Base-by-base conservation (phyloP, 1,140 invertebrate genomes). In the Tyrophagus putrescentiae region DNA sequence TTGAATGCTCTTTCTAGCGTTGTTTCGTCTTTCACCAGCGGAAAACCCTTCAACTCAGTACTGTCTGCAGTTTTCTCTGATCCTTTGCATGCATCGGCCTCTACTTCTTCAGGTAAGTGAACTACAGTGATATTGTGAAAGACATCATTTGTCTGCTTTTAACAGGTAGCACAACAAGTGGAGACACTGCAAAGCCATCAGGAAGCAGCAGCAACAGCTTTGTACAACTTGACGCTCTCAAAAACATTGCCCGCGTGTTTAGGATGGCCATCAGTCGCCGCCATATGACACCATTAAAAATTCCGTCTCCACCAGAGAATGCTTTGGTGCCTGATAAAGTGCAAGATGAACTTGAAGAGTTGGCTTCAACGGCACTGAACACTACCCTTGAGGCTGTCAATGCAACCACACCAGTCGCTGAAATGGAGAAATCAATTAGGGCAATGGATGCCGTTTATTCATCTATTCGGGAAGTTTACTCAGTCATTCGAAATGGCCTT, bases 401-500 rank as follows among this genome's bases (percentile, higher is more conserved):
- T 21, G 16, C 29, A 57, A 27, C n/a, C 1, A 45, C 27, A 45
- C 31, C 39, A 42, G 18, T 13, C 28, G n/a, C 57, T n/a, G 28
- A 21, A n/a, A 41, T 59, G 41, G 21, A 42, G 18, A 44, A 44
- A 59, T 41, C 41, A 11, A 41, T 42, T 28, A 31, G 29, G 7
- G 39, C 18, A 45, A 44, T 59, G 36, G 57, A 42, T 28, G n/a
- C 39, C n/a, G 18, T 59, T 21, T 18, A 28, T n/a, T 31, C 57
- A 16, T 59, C 57, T 3, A 16, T 59, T 11, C n/a, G 39, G 13
- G 57, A 59, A 11, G 39, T 59, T 11, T 59, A 59, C 27, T 41
- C 34, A 16, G 25, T 59, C 9, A 44, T 59, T 28, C 34, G 39
- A 45, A 59, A 42, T 45, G 57, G 57, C 2, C 39, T 59, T 4